These are phyloP conservation scores for Microcebus tavaratra DNA, from an alignment of 2,113 vertebrate genomes.

Conservation along the genomic window DNA sequence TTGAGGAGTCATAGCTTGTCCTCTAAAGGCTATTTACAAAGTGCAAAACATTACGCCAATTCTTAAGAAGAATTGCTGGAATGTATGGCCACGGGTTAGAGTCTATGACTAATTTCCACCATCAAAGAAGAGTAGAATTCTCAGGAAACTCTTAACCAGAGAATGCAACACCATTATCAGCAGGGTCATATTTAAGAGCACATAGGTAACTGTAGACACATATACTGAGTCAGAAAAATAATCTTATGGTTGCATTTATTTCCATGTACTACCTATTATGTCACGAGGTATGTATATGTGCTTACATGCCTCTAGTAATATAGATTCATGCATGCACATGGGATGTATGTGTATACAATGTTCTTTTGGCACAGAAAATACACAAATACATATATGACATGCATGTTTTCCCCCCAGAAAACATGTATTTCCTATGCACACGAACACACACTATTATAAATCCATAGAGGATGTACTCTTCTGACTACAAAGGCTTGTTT, in stretches of 20 bases:
- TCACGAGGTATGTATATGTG: not conserved
- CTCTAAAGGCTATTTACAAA: slow-evolving; percentile 28
- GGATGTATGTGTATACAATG: not conserved
- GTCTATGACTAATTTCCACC: not conserved
- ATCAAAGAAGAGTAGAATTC: not conserved
- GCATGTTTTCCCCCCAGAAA: not conserved
- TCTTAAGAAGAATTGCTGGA: not conserved
- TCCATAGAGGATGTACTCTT: not conserved
- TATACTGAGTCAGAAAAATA: not conserved
- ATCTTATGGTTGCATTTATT: not conserved
- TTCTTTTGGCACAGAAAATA: not conserved
- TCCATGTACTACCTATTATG: not conserved
- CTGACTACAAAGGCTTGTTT: not conserved
- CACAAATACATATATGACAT: not conserved
- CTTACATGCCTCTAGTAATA: not conserved
- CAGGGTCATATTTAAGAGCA: not conserved
- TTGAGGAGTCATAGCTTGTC: slow-evolving; percentile 54
- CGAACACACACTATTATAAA: not conserved
- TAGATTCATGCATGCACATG: not conserved
- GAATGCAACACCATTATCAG: not conserved
- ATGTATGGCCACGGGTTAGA: not conserved
- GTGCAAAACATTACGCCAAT: not conserved
- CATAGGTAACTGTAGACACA: not conserved
- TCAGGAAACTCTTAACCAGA: slow-evolving; percentile 36
- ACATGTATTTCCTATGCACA: not conserved